Evolutionary conservation across 2,113 vertebrate species (phyloP), one percentile per base, ranked within the genome.

Genomic region (Nycticorax nycticorax): DNA sequence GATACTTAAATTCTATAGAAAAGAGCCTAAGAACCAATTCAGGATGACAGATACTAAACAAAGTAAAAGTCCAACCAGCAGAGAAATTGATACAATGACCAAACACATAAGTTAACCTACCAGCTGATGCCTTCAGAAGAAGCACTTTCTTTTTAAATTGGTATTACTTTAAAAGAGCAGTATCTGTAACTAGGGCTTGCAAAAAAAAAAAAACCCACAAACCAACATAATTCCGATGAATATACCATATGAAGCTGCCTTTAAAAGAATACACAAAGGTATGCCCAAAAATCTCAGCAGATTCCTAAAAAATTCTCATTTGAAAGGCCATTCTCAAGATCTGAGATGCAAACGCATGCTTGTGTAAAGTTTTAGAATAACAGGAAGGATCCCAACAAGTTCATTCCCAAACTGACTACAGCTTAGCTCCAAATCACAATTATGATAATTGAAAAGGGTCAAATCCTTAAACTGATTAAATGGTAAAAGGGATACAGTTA

Each of bases 391-490:
- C n/a, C 69, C 62, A 85, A 79, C 23, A 83, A 92, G 41, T 75
- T 68, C 12, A 67, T 60, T 93, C 73, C 64, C 66, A 72, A 92
- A 88, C 48, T 72, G 56, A 85, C 56, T 72, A 63, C 52, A 72
- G 66, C 62, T 78, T 85, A 92, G 39, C 76, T 93, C 52, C 68
- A 89, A 80, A 84, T 39, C 15, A 1, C n/a, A 35, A 71, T 28
- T 67, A 39, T 80, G 37, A 33, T 27, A 60, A 79, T 66, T 20
- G 48, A 92, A 87, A 95, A 52, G 24, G 22, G 39, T 12, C 28
- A 89, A 91, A 96, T 55, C 63, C 80, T 78, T 95, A 50, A 83
- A 74, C 60, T 53, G 68, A 89, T 76, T 85, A 64, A 72, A 82
- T 88, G 57, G 72, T 94, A 48, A 95, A 95, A 87, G 14, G 23